Percentiles rank a stretch among this genome's conserved stretches.
Conservation (phyloP, 2,797 vertebrate genomes). For the Lindbergichthys nudifrons region DNA sequence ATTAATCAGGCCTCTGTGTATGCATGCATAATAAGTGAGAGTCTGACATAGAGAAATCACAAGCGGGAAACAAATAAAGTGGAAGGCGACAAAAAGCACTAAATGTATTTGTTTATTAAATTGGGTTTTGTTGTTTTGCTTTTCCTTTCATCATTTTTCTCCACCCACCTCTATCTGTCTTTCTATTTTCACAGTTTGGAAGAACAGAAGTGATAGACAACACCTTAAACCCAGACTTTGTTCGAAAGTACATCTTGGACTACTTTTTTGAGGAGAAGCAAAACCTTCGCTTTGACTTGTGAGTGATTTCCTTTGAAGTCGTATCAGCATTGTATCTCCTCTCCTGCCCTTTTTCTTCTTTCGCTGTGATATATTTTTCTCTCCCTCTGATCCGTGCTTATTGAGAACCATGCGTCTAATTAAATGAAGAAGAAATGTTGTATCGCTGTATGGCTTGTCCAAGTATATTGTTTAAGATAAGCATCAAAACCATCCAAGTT, state of each 20-base stretch:
- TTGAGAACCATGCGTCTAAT: neutral
- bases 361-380: neutral
- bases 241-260: conserved; percentile 95
- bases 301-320: conserved; percentile 76
- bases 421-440: neutral
- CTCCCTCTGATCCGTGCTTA: neutral
- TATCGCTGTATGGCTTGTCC: neutral
- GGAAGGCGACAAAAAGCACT: neutral
- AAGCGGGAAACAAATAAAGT: neutral
- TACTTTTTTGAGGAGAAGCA: conserved; percentile 98
- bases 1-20: conserved; percentile 56
- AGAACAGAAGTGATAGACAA: conserved; percentile 97
- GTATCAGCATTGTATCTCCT: conserved; percentile 10
- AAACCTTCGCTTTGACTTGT: conserved; percentile 96
- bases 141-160: conserved; percentile 31
- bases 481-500: neutral
- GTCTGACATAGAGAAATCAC: conserved; percentile 9
- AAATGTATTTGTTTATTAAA: conserved; percentile 39
- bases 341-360: conserved; percentile 5
- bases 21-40: conserved; percentile 13
- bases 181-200: conserved; percentile 86
- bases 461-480: neutral
- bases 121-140: conserved; percentile 21
- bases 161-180: conserved; percentile 27
- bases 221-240: conserved; percentile 94